Evolutionary conservation across 2,797 vertebrate genomes (phyloP).

Genomic region (Enoplosus armatus): DNA sequence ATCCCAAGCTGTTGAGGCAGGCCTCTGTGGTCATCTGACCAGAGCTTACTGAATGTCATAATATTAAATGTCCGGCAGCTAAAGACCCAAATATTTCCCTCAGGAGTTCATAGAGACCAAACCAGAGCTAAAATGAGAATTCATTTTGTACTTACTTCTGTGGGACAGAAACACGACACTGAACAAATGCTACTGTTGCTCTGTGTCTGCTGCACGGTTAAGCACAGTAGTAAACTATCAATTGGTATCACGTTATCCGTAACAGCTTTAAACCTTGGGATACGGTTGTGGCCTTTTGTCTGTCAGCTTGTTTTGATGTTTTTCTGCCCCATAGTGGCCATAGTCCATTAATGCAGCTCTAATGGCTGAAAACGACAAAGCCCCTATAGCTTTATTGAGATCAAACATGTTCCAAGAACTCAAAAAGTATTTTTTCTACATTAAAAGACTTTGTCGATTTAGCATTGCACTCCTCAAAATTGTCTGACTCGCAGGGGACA

Average conservation of each 20-base stretch:
- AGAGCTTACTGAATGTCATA: neutral
- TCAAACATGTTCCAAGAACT: neutral
- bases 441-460: neutral
- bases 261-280: neutral
- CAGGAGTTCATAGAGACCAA: neutral
- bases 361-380: neutral
- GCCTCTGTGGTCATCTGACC: neutral
- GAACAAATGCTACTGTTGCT: neutral
- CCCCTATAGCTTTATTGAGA: neutral
- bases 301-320: neutral
- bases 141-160: neutral
- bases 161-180: neutral
- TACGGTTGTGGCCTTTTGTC: neutral
- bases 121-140: too few relatives aligned
- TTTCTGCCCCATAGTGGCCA: neutral
- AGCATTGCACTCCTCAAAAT: too few relatives aligned
- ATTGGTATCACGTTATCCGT: too few relatives aligned
- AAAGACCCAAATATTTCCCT: neutral
- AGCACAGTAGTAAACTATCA: neutral
- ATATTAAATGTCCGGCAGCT: neutral
- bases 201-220: neutral
- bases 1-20: neutral
- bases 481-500: too few relatives aligned
- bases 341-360: neutral
- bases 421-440: neutral